Conservation (phyloP, 2,113 vertebrate species). For the Strigops habroptila region DNA sequence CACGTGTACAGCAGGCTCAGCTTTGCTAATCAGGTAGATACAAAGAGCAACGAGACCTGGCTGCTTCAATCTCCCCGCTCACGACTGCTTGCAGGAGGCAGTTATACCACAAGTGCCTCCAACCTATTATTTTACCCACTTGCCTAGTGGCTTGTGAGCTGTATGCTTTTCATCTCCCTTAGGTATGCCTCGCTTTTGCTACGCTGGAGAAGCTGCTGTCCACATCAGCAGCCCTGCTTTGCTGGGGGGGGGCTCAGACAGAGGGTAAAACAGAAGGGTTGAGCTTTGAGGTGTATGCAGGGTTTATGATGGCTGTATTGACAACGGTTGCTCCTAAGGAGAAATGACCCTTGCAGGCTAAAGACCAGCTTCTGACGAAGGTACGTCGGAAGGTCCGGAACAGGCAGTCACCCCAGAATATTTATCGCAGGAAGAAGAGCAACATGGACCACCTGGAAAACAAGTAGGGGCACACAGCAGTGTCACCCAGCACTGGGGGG, state of each 20-base stretch:
- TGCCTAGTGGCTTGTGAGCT: not conserved
- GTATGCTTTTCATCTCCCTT: not conserved
- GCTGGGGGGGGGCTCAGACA: not conserved
- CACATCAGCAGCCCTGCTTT: not conserved
- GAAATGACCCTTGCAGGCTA: constrained; percentile 66
- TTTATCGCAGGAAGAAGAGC: constrained; percentile 86
- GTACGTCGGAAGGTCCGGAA: constrained; percentile 89
- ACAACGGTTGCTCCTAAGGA: accelerated
- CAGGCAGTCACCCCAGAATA: constrained; percentile 89
- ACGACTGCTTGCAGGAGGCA: not conserved
- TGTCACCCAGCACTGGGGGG: too few relatives aligned
- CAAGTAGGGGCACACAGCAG: constrained; percentile 72
- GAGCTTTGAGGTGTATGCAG: accelerated
- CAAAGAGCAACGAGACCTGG: not conserved
- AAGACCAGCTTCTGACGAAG: constrained; percentile 84
- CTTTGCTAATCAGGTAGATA: not conserved
- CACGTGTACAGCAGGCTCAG: not conserved
- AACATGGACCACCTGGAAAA: constrained; percentile 87
- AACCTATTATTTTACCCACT: not conserved
- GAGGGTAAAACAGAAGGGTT: accelerated
- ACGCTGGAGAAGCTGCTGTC: not conserved
- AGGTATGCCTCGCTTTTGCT: not conserved
- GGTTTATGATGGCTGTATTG: not conserved
- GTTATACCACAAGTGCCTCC: not conserved
- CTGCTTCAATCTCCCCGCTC: not conserved